These are phyloP conservation scores for Calyptomena viridis DNA, from an alignment of 2,113 vertebrate species.

Conservation along the genomic window DNA sequence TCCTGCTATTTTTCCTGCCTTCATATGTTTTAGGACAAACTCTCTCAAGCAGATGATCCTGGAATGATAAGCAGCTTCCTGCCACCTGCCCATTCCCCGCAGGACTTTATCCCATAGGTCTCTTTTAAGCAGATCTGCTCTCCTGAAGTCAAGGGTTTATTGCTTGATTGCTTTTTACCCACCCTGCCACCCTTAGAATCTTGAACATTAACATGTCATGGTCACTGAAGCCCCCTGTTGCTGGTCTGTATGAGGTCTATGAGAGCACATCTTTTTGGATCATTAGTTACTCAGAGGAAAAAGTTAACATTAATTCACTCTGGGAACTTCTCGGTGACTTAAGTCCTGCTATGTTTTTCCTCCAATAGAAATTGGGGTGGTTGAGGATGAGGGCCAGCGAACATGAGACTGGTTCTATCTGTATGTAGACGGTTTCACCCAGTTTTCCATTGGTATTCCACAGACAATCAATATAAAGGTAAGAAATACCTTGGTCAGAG, in stretches of 20 bases:
- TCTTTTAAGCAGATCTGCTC: background rate
- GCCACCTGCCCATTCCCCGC: background rate
- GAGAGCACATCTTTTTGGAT: too few relatives aligned
- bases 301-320: background rate
- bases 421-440: background rate
- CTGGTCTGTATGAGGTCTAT: background rate
- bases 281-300: too few relatives aligned
- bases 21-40: background rate
- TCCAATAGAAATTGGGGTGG: background rate
- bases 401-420: background rate
- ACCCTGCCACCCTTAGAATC: background rate
- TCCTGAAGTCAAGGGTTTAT: background rate
- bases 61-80: background rate
- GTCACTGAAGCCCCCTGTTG: background rate
- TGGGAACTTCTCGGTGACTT: background rate
- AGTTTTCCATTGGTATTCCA: background rate
- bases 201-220: background rate
- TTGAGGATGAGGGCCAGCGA: background rate
- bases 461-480: background rate
- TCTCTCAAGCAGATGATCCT: background rate
- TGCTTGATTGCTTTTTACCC: background rate
- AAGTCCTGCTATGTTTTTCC: background rate
- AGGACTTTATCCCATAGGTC: too few relatives aligned
- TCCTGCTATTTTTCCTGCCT: background rate
- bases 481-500: background rate